Base-by-base conservation (phyloP, 2,888 invertebrate species). In the Lasioglossum marginatum region DNA sequence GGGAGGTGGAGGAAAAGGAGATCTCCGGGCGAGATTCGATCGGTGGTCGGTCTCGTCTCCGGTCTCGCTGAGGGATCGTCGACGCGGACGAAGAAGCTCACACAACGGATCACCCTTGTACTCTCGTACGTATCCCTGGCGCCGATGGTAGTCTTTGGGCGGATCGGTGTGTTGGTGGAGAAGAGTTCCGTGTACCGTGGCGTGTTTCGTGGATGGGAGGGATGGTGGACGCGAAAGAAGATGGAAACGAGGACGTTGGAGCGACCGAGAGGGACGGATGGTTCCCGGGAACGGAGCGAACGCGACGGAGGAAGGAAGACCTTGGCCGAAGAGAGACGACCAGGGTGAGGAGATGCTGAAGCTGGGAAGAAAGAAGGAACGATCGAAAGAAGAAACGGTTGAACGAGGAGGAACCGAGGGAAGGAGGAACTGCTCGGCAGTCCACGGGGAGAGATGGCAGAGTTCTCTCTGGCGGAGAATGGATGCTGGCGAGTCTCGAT, bases 401-500 rank as follows among this genome's bases (percentile, higher is more conserved):
- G 75, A 45, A 79, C 68, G 75, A 77, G 12, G 48, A 19, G 81
- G 63, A 77, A 81, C 66, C 63, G 75, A 79, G 66, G 57, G 34
- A 82, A 52, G 60, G 85, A 90, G 88, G 88, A 89, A 57, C 74
- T 72, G 31, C 52, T 70, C 76, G 73, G 60, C 77, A 82, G 80
- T 40, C 43, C 75, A 68, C 23, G 48, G 83, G 48, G 83, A 37
- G 74, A 90, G 87, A 87, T 86, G 87, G 87, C 79, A 78, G 27
- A 79, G 87, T 37, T 37, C 68, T 85, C 85, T 77, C 88, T 79
- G 52, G 52, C 52, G 52, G 89, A 90, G 90, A 92, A 92, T 92
- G 90, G 92, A 93, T 92, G 91, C 92, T 91, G 92, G 93, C 92
- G 83, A 91, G 90, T 90, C 91, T 92, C 94, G 93, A 94, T 93